A percentile compares a stretch with the other conserved stretches of the same genome.
These are phyloP conservation scores for Gadus macrocephalus DNA, from an alignment of 2,113 vertebrate species.

Conservation along the genomic window DNA sequence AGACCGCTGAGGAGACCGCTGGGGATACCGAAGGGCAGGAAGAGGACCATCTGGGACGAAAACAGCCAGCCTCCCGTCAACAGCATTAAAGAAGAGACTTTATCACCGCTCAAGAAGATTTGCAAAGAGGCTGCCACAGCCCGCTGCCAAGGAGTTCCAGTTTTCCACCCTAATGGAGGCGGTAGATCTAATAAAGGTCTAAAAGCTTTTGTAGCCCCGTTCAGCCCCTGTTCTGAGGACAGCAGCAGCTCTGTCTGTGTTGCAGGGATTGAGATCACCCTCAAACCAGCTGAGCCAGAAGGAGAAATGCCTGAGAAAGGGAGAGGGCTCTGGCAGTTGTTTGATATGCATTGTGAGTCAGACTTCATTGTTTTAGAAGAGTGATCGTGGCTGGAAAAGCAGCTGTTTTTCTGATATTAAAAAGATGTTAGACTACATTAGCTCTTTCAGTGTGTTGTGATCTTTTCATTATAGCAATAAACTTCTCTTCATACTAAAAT, in stretches of 20 bases:
- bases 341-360: slow-evolving; percentile 51
- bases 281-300: slow-evolving; percentile 30
- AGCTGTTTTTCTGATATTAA: too few species aligned
- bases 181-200: slow-evolving; percentile 5
- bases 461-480: too few species aligned
- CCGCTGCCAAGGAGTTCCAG: not conserved
- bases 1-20: slow-evolving; percentile 46
- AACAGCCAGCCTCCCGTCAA: slow-evolving; percentile 27
- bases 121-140: not conserved
- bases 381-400: too few species aligned
- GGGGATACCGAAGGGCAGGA: slow-evolving; percentile 43
- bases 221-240: slow-evolving; percentile 62
- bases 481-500: too few species aligned
- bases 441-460: too few species aligned
- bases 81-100: slow-evolving; percentile 17
- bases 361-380: slow-evolving; percentile 35
- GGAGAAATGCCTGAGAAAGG: slow-evolving; percentile 12
- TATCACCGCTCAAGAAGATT: slow-evolving; percentile 16
- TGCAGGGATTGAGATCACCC: slow-evolving; percentile 25
- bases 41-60: slow-evolving; percentile 25
- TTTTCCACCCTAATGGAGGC: not conserved
- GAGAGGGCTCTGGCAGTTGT: slow-evolving; percentile 63
- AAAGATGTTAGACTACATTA: too few species aligned
- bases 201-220: slow-evolving; percentile 40
- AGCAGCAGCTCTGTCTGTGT: slow-evolving; percentile 45